These are phyloP conservation scores for Drosophila oshimai DNA, from an alignment of 1,140 invertebrate genomes.

Conservation along the genomic window DNA sequence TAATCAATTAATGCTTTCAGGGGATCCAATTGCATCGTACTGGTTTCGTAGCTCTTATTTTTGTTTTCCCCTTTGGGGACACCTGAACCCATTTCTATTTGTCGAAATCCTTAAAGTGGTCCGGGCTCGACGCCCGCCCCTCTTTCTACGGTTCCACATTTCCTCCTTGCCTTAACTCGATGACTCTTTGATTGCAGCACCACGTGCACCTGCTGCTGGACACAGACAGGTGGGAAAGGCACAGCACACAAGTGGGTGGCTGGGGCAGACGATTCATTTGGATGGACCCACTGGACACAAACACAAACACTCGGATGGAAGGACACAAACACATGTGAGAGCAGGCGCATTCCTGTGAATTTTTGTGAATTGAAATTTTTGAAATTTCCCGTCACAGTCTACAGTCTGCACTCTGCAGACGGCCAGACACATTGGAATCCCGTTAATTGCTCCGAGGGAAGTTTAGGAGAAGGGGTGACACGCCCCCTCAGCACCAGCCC, in stretches of 20 bases:
- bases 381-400: constrained; percentile 76
- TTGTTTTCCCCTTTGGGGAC: not conserved
- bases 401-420: constrained; percentile 48
- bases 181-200: constrained; percentile 30
- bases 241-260: not conserved
- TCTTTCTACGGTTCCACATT: too few relatives aligned
- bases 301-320: constrained; percentile 3
- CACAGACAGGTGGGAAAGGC: not conserved
- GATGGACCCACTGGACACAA: not conserved
- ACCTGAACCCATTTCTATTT: not conserved
- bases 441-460: constrained; percentile 59
- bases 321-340: constrained; percentile 31
- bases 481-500: not conserved
- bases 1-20: not conserved
- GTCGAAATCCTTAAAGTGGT: not conserved
- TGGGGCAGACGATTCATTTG: constrained; percentile 16
- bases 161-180: not conserved
- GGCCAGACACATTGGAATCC: constrained; percentile 69
- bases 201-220: constrained; percentile 19
- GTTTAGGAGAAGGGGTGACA: not conserved
- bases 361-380: constrained; percentile 80
- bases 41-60: not conserved
- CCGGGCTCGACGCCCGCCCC: too few relatives aligned
- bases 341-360: constrained; percentile 65
- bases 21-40: not conserved